phyloP scores from a whole-genome alignment of 2,888 invertebrate genomes.

The Stenchaetothrips biformis region DNA sequence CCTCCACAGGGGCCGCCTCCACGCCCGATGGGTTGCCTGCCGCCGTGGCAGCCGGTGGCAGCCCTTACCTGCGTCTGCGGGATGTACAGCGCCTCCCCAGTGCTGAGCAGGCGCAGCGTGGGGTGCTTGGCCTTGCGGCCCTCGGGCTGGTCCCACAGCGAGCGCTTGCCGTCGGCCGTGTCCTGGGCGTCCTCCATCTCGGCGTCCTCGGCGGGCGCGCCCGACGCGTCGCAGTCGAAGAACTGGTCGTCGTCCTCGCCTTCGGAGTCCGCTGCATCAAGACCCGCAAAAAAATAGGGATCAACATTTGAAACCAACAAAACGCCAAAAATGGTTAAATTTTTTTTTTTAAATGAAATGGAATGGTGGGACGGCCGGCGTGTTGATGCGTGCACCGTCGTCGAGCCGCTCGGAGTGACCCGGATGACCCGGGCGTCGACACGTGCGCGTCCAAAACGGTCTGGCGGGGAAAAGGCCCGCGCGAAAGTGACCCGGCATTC shows the following conservation, averaged over 20 bases:
- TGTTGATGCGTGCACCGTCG: no score
- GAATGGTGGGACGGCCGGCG: not conserved
- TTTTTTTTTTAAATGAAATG: conserved; percentile 18
- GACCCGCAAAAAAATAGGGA: not conserved
- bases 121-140: conserved; percentile 67
- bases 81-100: conserved; percentile 68
- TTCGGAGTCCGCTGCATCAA: conserved; percentile 36
- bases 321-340: not conserved
- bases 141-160: conserved; percentile 59
- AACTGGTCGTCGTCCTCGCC: conserved; percentile 66
- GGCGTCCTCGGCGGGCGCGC: conserved; percentile 44
- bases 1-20: no score
- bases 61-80: conserved; percentile 62
- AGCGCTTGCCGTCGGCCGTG: conserved; percentile 43
- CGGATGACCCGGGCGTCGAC: not conserved
- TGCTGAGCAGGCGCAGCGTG: conserved; percentile 60
- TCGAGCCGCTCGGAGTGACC: no score
- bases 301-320: not conserved
- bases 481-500: conserved; percentile 10
- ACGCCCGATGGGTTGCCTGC: no score
- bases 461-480: not conserved
- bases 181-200: conserved; percentile 25
- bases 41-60: not conserved
- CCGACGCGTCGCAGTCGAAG: conserved; percentile 65
- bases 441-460: not conserved